Conservation (phyloP, 1,140 invertebrate species). For the Tetragonula clypearis region DNA sequence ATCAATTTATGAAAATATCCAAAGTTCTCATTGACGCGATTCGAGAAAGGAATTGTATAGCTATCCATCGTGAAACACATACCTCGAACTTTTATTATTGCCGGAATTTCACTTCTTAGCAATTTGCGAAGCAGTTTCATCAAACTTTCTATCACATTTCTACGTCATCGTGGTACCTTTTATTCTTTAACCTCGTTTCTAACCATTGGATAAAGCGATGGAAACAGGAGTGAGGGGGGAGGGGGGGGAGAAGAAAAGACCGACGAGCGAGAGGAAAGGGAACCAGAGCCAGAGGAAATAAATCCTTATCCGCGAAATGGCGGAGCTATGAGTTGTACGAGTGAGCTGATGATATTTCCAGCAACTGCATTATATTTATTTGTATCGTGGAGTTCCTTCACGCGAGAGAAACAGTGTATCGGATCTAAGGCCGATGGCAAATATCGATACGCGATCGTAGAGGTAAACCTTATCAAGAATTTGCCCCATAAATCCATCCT, state of each 20-base stretch:
- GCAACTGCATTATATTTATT: slow-evolving; percentile 44
- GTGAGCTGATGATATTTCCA: slow-evolving; percentile 24
- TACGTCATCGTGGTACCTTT: background rate
- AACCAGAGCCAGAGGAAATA: background rate
- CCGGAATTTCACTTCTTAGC: background rate
- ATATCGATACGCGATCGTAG: slow-evolving; percentile 7
- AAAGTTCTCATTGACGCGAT: background rate
- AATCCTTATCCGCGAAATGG: slow-evolving; percentile 19
- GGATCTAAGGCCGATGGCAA: slow-evolving; percentile 4
- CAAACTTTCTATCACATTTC: background rate
- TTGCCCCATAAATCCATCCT: slow-evolving; percentile 24
- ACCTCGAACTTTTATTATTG: background rate
- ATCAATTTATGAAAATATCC: background rate
- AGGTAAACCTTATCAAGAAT: slow-evolving; percentile 32
- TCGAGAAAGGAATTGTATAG: background rate
- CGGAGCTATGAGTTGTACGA: slow-evolving; percentile 4
- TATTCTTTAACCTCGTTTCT: background rate
- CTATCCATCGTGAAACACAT: background rate
- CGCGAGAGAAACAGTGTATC: background rate
- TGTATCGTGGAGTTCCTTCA: slow-evolving; percentile 4
- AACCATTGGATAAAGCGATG: background rate
- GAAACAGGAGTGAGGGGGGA: background rate
- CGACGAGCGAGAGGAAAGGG: background rate
- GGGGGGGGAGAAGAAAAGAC: background rate
- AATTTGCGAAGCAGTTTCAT: background rate